A percentile compares a stretch with the other conserved stretches of the same genome.
Evolutionary conservation across 2,888 invertebrate species (phyloP).

Genomic region (Alloplasta piceator): DNA sequence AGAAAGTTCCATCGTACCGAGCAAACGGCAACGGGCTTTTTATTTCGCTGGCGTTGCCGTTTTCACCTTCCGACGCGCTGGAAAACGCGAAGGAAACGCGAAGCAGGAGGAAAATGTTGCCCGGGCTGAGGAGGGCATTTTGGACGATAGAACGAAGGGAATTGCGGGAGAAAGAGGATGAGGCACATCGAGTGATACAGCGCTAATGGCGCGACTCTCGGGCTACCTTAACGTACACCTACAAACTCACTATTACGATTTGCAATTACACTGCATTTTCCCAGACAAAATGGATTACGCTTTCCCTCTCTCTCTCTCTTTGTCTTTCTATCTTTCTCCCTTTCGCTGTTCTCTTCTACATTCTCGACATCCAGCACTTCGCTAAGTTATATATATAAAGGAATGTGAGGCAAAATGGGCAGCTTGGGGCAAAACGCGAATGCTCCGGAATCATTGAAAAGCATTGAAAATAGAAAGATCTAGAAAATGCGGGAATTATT

Average conservation of each 20-base stretch:
- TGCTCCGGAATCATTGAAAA: too few species aligned
- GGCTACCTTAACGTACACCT: conserved; percentile 65
- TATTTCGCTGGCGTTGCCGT: conserved; percentile 26
- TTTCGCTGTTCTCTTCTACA: conserved; percentile 48
- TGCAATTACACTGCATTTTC: conserved; percentile 81
- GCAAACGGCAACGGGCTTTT: conserved; percentile 28
- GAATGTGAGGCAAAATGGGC: too few species aligned
- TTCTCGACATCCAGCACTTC: conserved; percentile 46
- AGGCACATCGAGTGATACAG: conserved; percentile 71
- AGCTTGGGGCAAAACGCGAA: too few species aligned
- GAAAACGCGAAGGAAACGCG: conserved; percentile 46
- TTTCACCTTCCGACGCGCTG: conserved; percentile 6
- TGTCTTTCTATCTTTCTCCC: conserved; percentile 39
- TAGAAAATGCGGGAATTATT: too few species aligned
- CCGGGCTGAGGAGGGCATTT: conserved; percentile 40
- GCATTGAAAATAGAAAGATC: too few species aligned
- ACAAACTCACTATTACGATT: conserved; percentile 79
- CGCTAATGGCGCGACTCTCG: conserved; percentile 76
- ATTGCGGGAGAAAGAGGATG: conserved; percentile 57
- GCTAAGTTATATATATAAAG: conserved; percentile 13
- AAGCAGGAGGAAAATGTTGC: conserved; percentile 50
- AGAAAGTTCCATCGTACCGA: neutral
- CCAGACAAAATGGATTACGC: conserved; percentile 77
- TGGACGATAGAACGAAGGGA: conserved; percentile 33
- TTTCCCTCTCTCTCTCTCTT: conserved; percentile 41